Evolutionary conservation across 64 coral and sea anemone species (phyloP).

Genomic region (Trachythela sp.): DNA sequence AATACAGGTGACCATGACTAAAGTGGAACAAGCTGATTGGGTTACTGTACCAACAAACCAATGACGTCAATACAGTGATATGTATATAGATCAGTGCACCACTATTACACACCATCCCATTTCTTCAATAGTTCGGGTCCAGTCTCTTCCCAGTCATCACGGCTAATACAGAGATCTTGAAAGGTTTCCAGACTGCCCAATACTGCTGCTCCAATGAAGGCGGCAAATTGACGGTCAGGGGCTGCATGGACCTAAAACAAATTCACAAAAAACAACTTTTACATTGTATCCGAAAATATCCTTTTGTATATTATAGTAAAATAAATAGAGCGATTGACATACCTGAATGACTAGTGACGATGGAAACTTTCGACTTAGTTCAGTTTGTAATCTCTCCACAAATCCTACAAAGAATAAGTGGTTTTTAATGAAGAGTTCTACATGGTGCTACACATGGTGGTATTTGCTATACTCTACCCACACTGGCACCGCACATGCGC

Average conservation of each 20-base stretch:
- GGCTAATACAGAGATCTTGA: not conserved
- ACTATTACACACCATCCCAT: constrained; percentile 9
- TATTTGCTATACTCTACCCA: too few relatives aligned
- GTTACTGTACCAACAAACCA: too few relatives aligned
- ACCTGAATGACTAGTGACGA: not conserved
- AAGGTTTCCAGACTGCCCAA: constrained; percentile 1
- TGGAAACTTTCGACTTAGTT: not conserved
- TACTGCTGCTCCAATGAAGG: not conserved
- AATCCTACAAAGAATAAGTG: not conserved
- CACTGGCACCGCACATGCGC: too few relatives aligned
- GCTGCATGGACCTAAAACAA: not conserved
- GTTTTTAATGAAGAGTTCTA: too few relatives aligned
- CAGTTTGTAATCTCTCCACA: not conserved
- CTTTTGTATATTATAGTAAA: not conserved
- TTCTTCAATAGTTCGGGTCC: not conserved
- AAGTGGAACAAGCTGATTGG: too few relatives aligned
- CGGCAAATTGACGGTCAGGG: not conserved
- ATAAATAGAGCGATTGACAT: not conserved
- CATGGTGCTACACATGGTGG: too few relatives aligned
- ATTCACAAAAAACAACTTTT: not conserved
- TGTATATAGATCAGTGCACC: not conserved
- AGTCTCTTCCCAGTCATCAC: constrained; percentile 1
- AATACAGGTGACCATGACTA: too few relatives aligned
- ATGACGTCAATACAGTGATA: not conserved
- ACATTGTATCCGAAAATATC: too few relatives aligned